Evolutionary conservation across 92 coral and sea anemone species (phyloP).

Genomic region (Micromussa lordhowensis): DNA sequence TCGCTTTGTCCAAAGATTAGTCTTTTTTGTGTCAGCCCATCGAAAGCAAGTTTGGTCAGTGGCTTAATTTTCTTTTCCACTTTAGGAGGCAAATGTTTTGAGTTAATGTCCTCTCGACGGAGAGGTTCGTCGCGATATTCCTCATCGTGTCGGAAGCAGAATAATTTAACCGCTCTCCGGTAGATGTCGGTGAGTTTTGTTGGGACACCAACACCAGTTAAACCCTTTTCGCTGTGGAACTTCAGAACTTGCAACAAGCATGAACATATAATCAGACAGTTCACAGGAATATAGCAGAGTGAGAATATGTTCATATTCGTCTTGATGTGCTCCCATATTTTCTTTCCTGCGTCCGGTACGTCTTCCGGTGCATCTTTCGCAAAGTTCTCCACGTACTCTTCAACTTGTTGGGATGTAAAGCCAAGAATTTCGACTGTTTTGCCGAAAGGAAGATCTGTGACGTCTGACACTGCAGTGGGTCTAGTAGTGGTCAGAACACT

Average conservation of each 20-base stretch:
- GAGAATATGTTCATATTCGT: not conserved
- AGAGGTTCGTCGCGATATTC: not conserved
- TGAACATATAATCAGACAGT: conserved; percentile 45
- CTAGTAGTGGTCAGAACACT: conserved; percentile 2
- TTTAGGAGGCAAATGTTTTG: not conserved
- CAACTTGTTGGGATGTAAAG: not conserved
- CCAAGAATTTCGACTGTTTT: conserved; percentile 14
- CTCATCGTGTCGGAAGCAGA: conserved; percentile 32
- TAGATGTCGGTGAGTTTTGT: too few species aligned
- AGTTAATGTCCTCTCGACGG: not conserved
- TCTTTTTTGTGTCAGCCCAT: conserved; percentile 28
- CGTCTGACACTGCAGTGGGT: not conserved
- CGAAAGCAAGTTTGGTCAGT: conserved; percentile 23
- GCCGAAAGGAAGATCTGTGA: not conserved
- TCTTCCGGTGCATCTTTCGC: not conserved
- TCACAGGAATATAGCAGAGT: conserved; percentile 60
- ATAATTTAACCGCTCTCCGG: conserved; percentile 32
- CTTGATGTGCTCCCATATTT: not conserved
- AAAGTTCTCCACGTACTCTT: not conserved
- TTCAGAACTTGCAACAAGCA: not conserved
- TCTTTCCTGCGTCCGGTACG: not conserved
- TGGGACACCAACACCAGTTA: not conserved
- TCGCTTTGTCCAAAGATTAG: conserved; percentile 23
- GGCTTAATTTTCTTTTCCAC: not conserved
- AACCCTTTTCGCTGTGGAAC: not conserved